Evolutionary conservation across 1,140 invertebrate species (phyloP), one percentile per base, ranked within the genome.

Genomic region (Trachymyrmex septentrionalis): DNA sequence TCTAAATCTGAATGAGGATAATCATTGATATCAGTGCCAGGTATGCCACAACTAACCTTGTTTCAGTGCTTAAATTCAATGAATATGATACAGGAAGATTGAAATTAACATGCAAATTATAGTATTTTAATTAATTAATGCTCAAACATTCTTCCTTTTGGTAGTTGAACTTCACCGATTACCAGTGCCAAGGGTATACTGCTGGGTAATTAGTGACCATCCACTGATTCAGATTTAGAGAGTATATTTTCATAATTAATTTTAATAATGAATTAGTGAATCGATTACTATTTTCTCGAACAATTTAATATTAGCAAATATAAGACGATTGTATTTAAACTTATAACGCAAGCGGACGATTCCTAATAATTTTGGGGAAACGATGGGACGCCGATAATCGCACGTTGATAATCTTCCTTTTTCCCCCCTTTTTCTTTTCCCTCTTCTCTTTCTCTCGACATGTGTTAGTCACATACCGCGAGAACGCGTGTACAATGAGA

Each of bases 401-500:
- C 0, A 0, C 72, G 21, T 61, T 50, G 63, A 69, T 69, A 73
- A 88, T 69, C 67, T 72, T 50, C 6, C 50, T 16, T 50, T 72
- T 9, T 53, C 50, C 44, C n/a, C 19, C 19, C 0, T 6, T 3
- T 27, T n/a, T 38, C 67, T n/a, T 4, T 1, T 27, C 3, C 19
- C 55, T 21, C 55, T 57, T 21, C 7, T 73, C 30, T 24, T n/a
- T 21, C n/a, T 21, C 66, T 67, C 63, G 61, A 48, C 75, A 19
- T 50, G 66, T 61, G 81, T 91, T 91, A 86, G 89, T 90, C 88
- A 90, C 81, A 50, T 61, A 72, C 73, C 78, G 87, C 88, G 93
- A 92, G 92, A 93, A 92, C 86, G 87, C 84, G 80, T 88, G 82
- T 86, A 82, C 59, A 72, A 87, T 75, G 44, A 87, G 89, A 92